These are phyloP conservation scores for Brotula barbata DNA, from an alignment of 2,797 vertebrate genomes.

Conservation along the genomic window DNA sequence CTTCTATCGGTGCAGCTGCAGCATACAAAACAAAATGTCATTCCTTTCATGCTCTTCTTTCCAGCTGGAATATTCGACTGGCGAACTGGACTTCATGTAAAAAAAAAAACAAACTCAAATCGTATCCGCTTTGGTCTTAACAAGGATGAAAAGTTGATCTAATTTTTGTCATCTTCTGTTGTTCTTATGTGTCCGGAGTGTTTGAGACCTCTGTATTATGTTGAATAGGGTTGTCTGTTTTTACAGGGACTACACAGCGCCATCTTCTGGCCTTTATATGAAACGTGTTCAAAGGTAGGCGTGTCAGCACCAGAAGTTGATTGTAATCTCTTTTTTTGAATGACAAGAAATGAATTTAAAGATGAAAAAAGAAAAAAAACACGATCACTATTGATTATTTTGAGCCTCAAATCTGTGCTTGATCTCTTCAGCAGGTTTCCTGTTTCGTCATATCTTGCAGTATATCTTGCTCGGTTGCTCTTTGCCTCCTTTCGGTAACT, in stretches of 20 bases:
- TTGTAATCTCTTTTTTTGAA: neutral
- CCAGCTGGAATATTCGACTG: slow-evolving; percentile 9
- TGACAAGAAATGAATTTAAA: slow-evolving; percentile 31
- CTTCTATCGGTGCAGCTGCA: slow-evolving; percentile 24
- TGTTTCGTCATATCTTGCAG: slow-evolving; percentile 26
- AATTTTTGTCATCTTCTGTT: slow-evolving; percentile 33
- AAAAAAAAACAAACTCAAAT: neutral
- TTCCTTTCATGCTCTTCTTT: slow-evolving; percentile 19
- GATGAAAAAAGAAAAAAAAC: slow-evolving; percentile 29
- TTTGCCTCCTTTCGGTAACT: slow-evolving; percentile 28
- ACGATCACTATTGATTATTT: slow-evolving; percentile 19
- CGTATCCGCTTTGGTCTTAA: slow-evolving; percentile 21
- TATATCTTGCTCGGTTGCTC: slow-evolving; percentile 14
- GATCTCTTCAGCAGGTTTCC: slow-evolving; percentile 24
- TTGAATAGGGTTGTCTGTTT: slow-evolving; percentile 69
- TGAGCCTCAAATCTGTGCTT: slow-evolving; percentile 23
- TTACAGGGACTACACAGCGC: slow-evolving; percentile 51
- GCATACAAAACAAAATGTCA: neutral
- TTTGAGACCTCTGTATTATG: slow-evolving; percentile 62
- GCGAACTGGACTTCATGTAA: slow-evolving; percentile 10
- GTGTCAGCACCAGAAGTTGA: neutral
- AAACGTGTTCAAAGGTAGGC: slow-evolving; percentile 21
- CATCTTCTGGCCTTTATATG: slow-evolving; percentile 54
- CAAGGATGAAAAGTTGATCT: slow-evolving; percentile 27
- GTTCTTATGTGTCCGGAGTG: slow-evolving; percentile 9